A percentile compares a stretch with the other conserved stretches of the same genome.
phyloP scores from a whole-genome alignment of 2,113 vertebrate species.

The Dolichallabes microphthalmus region DNA sequence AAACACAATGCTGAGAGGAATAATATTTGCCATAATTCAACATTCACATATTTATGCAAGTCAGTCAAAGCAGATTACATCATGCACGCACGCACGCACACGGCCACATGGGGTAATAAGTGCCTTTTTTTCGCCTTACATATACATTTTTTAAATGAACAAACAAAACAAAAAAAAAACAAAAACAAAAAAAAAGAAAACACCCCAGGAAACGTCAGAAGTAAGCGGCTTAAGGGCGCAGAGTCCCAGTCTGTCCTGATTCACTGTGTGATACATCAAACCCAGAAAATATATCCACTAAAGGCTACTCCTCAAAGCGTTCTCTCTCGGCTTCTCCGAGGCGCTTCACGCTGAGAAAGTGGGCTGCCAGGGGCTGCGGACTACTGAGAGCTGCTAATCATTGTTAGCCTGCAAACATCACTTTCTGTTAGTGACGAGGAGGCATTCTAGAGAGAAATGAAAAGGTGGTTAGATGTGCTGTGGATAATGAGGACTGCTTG shows the following conservation, averaged over 20 bases:
- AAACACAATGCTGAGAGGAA: background rate
- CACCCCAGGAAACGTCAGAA: background rate
- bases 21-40: slow-evolving; percentile 6
- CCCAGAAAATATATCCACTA: slow-evolving; percentile 47
- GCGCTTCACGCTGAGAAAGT: slow-evolving; percentile 36
- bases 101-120: background rate
- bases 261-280: slow-evolving; percentile 48
- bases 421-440: slow-evolving; percentile 11
- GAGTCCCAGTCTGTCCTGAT: slow-evolving; percentile 35
- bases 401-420: slow-evolving; percentile 31
- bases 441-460: slow-evolving; percentile 9
- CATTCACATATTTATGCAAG: slow-evolving; percentile 7
- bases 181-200: slow-evolving; percentile 1
- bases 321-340: slow-evolving; percentile 23
- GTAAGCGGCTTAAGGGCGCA: slow-evolving; percentile 35
- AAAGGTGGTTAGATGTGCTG: slow-evolving; percentile 15
- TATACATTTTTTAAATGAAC: background rate
- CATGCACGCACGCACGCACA: too few species aligned
- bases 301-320: slow-evolving; percentile 38
- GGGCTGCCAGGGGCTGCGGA: slow-evolving; percentile 32
- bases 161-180: background rate
- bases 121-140: background rate
- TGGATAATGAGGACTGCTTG: slow-evolving; percentile 14
- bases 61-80: slow-evolving; percentile 20
- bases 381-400: slow-evolving; percentile 31